phyloP scores from a whole-genome alignment of 2,113 vertebrate species.

The Bos indicus region DNA sequence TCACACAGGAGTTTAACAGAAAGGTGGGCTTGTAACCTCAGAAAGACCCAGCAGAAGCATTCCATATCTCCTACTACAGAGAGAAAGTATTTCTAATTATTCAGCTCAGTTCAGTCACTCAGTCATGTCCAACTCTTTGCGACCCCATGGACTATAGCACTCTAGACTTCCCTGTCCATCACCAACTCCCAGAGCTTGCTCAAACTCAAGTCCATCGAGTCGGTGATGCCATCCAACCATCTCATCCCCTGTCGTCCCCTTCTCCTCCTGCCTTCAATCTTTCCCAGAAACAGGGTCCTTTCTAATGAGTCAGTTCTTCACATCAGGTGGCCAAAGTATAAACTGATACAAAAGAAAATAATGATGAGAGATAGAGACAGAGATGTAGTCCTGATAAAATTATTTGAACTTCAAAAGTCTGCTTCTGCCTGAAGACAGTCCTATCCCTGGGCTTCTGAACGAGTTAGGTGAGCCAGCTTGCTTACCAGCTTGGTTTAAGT shows the following conservation, averaged over 20 bases:
- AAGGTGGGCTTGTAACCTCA: background rate
- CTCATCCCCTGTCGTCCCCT: background rate
- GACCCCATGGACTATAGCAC: background rate
- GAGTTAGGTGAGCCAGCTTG: background rate
- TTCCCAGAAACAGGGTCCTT: background rate
- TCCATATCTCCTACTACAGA: background rate
- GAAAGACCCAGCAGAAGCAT: background rate
- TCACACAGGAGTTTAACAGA: background rate
- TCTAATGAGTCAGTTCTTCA: background rate
- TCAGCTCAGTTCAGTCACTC: background rate
- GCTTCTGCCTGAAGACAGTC: background rate
- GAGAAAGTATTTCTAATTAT: background rate
- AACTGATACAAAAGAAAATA: background rate
- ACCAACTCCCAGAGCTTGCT: background rate
- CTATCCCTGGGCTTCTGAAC: background rate
- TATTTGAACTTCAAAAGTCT: background rate
- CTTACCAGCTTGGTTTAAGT: background rate
- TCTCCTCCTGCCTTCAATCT: background rate
- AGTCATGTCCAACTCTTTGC: background rate
- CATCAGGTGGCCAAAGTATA: background rate
- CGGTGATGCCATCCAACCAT: background rate
- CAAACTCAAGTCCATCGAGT: background rate
- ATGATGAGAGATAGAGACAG: background rate
- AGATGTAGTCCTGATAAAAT: background rate
- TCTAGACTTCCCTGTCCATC: background rate